phyloP scores from a whole-genome alignment of 2,888 invertebrate species.

The Pachycephus smyrnensis region DNA sequence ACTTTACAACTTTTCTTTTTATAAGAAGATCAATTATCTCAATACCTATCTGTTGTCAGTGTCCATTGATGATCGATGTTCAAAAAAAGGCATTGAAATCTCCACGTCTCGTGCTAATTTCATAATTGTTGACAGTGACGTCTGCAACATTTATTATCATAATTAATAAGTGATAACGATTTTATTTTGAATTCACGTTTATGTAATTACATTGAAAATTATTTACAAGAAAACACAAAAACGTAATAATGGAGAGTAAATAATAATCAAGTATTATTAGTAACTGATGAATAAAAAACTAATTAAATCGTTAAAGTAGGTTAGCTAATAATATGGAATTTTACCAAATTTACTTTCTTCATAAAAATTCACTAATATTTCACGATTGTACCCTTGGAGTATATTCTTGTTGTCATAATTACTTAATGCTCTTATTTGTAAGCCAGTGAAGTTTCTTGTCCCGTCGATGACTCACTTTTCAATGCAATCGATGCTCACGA shows the following conservation, averaged over 20 bases:
- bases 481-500: constrained; percentile 1
- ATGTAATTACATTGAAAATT: neutral
- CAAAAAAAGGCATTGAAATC: neutral
- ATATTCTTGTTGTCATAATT: neutral
- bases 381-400: too few relatives aligned
- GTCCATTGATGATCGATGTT: neutral
- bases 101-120: neutral
- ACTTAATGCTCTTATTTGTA: neutral
- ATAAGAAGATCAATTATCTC: neutral
- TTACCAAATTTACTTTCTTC: too few relatives aligned
- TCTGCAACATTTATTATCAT: neutral
- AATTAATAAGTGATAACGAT: neutral
- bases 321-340: neutral
- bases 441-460: neutral
- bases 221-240: too few relatives aligned
- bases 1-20: neutral
- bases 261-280: neutral
- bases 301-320: neutral
- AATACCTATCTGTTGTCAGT: neutral
- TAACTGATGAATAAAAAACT: too few relatives aligned
- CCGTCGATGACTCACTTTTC: neutral
- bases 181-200: neutral
- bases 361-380: too few relatives aligned
- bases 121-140: neutral
- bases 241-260: too few relatives aligned